These are phyloP conservation scores for Mystacides longicornis DNA, from an alignment of 2,888 invertebrate species.

Conservation along the genomic window DNA sequence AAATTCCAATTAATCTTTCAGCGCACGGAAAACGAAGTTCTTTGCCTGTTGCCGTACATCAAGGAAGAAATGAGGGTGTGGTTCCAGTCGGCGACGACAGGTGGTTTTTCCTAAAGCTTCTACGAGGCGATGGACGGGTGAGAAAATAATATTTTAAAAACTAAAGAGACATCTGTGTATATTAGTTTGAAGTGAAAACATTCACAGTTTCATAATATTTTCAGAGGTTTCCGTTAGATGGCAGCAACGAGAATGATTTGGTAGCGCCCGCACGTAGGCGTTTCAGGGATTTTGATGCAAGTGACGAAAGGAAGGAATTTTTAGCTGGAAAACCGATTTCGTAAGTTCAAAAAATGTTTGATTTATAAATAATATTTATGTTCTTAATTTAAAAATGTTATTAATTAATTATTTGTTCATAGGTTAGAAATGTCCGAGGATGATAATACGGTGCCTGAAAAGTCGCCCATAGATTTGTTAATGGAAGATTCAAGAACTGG, in stretches of 20 bases:
- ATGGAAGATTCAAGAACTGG: conserved; percentile 12
- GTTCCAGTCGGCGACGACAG: conserved; percentile 11
- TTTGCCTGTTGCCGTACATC: conserved; percentile 28
- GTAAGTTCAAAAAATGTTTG: conserved; percentile 6
- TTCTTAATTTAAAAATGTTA: not conserved
- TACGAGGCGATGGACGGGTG: conserved; percentile 2
- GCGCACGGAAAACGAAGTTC: conserved; percentile 17
- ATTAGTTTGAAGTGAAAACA: too few relatives aligned
- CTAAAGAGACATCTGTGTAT: too few relatives aligned
- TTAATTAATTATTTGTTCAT: not conserved
- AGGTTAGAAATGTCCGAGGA: not conserved
- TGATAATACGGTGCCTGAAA: not conserved
- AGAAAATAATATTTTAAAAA: not conserved
- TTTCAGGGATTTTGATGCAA: conserved; percentile 4
- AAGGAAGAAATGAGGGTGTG: conserved; percentile 26
- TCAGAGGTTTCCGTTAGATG: conserved; percentile 16
- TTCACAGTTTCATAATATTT: conserved; percentile 7
- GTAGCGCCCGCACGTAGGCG: conserved; percentile 1
- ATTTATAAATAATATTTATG: too few relatives aligned
- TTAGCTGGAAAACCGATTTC: conserved; percentile 7
- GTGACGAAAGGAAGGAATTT: conserved; percentile 9
- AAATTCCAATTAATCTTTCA: conserved; percentile 3
- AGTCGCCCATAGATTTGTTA: conserved; percentile 6
- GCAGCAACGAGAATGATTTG: conserved; percentile 2
- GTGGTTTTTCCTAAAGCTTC: conserved; percentile 13